Evolutionary conservation across 1,140 invertebrate genomes (phyloP).

Genomic region (Brachionus calyciflorus): DNA sequence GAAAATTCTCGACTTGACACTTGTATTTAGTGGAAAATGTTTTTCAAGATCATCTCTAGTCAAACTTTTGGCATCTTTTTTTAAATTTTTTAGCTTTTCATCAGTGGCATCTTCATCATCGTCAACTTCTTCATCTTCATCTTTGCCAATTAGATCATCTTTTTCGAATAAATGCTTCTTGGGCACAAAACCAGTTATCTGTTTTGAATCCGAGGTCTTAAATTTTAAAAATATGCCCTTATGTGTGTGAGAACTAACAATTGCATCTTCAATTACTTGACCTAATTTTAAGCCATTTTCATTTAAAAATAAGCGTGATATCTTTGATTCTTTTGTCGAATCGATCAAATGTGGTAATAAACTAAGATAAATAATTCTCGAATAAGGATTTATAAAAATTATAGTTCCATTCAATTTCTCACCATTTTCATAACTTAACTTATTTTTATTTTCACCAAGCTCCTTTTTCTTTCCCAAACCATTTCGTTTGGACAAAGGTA

Average conservation of each 20-base stretch:
- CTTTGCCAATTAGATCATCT: constrained; percentile 1
- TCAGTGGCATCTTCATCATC: constrained; percentile 54
- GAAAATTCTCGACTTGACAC: constrained; percentile 61
- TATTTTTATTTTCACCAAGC: neutral
- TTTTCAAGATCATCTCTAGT: neutral
- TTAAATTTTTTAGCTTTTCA: constrained; percentile 55
- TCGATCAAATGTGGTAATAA: constrained; percentile 35
- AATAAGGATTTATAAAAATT: constrained; percentile 37
- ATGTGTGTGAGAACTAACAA: neutral
- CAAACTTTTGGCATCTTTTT: constrained; percentile 40
- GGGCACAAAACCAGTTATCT: constrained; percentile 13
- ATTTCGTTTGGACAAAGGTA: constrained; percentile 14
- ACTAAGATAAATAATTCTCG: constrained; percentile 40
- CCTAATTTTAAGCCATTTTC: neutral
- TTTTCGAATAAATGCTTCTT: constrained; percentile 45
- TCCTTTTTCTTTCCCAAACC: neutral
- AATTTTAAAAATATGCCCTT: constrained; percentile 41
- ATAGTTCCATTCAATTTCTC: constrained; percentile 11
- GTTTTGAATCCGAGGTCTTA: neutral
- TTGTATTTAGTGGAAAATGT: constrained; percentile 62
- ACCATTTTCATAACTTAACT: neutral
- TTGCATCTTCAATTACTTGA: neutral
- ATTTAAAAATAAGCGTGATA: neutral
- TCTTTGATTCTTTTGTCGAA: neutral
- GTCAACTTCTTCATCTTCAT: constrained; percentile 44